Evolutionary conservation across 2,797 vertebrate species (phyloP).

Genomic region (Myotis myotis): DNA sequence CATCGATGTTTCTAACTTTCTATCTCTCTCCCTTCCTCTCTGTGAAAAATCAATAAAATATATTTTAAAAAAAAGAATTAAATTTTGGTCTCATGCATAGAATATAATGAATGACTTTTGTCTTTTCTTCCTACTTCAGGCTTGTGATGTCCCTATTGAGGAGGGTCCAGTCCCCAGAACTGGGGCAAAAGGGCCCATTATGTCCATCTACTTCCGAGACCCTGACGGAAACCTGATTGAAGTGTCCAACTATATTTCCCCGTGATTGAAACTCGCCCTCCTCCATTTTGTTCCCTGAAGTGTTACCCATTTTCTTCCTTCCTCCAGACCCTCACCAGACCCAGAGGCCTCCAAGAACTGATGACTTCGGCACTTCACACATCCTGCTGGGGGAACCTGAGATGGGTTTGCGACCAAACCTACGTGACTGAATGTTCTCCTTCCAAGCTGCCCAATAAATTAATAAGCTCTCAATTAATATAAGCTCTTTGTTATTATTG

Average conservation of each 20-base stretch:
- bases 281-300: background rate
- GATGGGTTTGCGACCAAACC: background rate
- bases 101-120: conserved; percentile 15
- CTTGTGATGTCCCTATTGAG: conserved; percentile 88
- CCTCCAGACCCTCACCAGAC: background rate
- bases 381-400: background rate
- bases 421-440: background rate
- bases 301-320: background rate
- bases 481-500: background rate
- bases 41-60: too few relatives aligned
- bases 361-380: background rate
- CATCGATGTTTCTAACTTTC: too few relatives aligned
- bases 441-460: conserved; percentile 33
- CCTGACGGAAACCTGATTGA: conserved; percentile 93
- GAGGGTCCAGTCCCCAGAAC: conserved; percentile 92
- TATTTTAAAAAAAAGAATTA: too few relatives aligned
- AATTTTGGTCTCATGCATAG: background rate
- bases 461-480: background rate
- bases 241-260: conserved; percentile 89
- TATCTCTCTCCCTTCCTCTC: too few relatives aligned
- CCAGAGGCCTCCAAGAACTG: background rate
- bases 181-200: conserved; percentile 90
- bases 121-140: conserved; percentile 80
- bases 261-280: background rate
- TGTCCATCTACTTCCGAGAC: conserved; percentile 93